Conservation (phyloP, 2,888 invertebrate species). For the Tiliacea aurago region DNA sequence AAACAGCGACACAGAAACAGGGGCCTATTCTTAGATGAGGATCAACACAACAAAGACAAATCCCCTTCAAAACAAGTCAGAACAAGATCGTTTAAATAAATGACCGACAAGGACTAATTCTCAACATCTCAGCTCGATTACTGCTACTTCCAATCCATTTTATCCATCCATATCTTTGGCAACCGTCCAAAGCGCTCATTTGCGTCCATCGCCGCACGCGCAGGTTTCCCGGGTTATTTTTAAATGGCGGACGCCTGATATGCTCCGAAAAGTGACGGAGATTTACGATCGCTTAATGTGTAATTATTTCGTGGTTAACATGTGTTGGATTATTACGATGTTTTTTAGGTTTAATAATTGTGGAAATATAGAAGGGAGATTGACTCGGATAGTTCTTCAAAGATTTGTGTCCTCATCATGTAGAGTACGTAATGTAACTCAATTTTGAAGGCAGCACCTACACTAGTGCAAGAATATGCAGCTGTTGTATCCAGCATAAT, state of each 20-base stretch:
- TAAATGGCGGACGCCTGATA: constrained; percentile 66
- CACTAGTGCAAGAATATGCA: neutral
- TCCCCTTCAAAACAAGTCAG: constrained; percentile 5
- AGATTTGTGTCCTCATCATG: too few relatives aligned
- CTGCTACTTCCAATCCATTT: constrained; percentile 60
- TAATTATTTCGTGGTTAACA: constrained; percentile 75
- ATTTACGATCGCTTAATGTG: constrained; percentile 78
- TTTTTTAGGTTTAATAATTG: constrained; percentile 58
- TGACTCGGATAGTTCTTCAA: neutral
- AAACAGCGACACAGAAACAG: constrained; percentile 23
- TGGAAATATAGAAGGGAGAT: constrained; percentile 9
- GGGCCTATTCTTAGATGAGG: constrained; percentile 27
- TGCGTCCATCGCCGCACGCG: constrained; percentile 73
- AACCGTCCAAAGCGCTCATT: constrained; percentile 73
- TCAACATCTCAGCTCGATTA: constrained; percentile 48
- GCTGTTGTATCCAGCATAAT: neutral
- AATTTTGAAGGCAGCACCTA: neutral
- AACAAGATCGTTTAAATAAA: constrained; percentile 37
- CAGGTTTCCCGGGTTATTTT: constrained; percentile 73
- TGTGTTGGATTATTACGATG: constrained; percentile 66
- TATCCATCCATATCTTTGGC: constrained; percentile 71
- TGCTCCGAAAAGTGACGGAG: constrained; percentile 69
- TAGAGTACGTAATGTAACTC: neutral
- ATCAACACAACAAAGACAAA: constrained; percentile 32
- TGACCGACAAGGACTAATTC: constrained; percentile 57